phyloP scores from a whole-genome alignment of 2,888 invertebrate species.

The Diabrotica balteata region DNA sequence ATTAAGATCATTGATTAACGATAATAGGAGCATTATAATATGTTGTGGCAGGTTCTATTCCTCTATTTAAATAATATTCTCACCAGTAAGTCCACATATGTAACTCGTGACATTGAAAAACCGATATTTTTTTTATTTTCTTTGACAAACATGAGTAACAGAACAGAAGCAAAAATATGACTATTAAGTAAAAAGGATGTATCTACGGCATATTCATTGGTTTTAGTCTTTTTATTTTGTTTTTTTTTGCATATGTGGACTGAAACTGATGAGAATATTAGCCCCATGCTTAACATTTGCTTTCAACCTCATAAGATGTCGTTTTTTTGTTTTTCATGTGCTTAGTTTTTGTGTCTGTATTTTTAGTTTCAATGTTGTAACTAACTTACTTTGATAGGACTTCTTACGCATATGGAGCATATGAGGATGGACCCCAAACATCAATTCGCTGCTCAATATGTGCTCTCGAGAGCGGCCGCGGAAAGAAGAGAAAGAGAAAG shows the following conservation, averaged over 20 bases:
- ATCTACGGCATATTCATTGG: slow-evolving; percentile 10
- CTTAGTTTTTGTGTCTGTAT: slow-evolving; percentile 5
- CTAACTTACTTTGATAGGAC: slow-evolving; percentile 65
- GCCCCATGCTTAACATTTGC: slow-evolving; percentile 27
- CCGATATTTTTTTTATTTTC: slow-evolving; percentile 21
- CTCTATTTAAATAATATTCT: slow-evolving; percentile 40
- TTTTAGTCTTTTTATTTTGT: slow-evolving; percentile 32
- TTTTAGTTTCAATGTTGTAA: neutral
- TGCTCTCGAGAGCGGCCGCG: slow-evolving; percentile 87
- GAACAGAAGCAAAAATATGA: slow-evolving; percentile 2
- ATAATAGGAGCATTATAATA: too few relatives aligned
- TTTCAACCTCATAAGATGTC: slow-evolving; percentile 15
- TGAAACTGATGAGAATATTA: slow-evolving; percentile 48
- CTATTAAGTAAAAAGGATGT: neutral
- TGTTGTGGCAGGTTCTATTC: slow-evolving; percentile 21
- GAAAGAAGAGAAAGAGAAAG: slow-evolving; percentile 86
- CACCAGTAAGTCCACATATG: slow-evolving; percentile 43
- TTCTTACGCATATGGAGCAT: slow-evolving; percentile 93
- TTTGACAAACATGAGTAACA: slow-evolving; percentile 27
- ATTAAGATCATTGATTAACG: too few relatives aligned
- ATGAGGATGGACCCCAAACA: slow-evolving; percentile 97
- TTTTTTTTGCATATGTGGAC: slow-evolving; percentile 46
- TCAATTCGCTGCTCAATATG: slow-evolving; percentile 94
- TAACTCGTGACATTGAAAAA: slow-evolving; percentile 26
- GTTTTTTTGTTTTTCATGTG: slow-evolving; percentile 21